These are phyloP conservation scores for Eumaeus atala DNA, from an alignment of 1,140 invertebrate species.

Conservation along the genomic window DNA sequence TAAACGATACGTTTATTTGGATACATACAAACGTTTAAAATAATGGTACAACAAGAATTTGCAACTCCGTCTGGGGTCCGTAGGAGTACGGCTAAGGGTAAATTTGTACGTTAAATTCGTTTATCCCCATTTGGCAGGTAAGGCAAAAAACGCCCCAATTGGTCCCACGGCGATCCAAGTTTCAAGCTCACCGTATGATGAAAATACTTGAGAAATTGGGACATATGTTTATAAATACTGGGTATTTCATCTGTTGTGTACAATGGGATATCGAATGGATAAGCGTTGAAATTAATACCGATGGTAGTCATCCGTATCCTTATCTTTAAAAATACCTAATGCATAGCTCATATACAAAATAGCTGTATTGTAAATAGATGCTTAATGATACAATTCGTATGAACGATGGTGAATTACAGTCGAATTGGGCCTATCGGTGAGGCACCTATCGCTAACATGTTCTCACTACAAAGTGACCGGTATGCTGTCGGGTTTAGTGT, in stretches of 20 bases:
- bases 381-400: too few relatives aligned
- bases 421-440: too few relatives aligned
- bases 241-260: constrained; percentile 10
- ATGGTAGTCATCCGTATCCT: too few relatives aligned
- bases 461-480: too few relatives aligned
- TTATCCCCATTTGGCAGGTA: constrained; percentile 40
- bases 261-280: neutral
- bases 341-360: too few relatives aligned
- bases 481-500: too few relatives aligned
- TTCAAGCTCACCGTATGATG: constrained; percentile 38
- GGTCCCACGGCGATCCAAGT: constrained; percentile 45
- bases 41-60: neutral
- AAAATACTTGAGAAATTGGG: constrained; percentile 28
- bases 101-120: constrained; percentile 61
- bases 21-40: neutral
- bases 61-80: constrained; percentile 4
- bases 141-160: constrained; percentile 45
- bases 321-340: too few relatives aligned
- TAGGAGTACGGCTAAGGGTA: constrained; percentile 46
- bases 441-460: too few relatives aligned
- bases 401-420: too few relatives aligned
- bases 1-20: neutral
- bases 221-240: constrained; percentile 10
- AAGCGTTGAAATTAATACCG: too few relatives aligned
- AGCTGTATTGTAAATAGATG: too few relatives aligned